Conservation (phyloP, 2,888 invertebrate genomes). For the Caenorhabditis sp. region DNA sequence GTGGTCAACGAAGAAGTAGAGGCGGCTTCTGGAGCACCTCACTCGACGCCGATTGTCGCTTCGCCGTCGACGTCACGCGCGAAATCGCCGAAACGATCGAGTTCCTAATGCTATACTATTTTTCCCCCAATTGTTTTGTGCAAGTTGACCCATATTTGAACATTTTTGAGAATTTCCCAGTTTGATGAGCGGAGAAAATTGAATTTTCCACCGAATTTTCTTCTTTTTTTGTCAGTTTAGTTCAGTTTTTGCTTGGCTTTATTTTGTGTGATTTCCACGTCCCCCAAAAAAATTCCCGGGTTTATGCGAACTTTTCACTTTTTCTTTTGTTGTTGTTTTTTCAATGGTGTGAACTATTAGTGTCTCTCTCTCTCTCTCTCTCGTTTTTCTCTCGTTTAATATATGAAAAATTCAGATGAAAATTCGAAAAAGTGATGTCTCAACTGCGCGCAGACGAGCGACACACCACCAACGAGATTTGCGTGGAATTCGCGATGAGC, state of each 20-base stretch:
- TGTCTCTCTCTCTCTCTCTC: background rate
- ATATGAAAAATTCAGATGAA: too few species aligned
- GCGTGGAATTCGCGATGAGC: too few species aligned
- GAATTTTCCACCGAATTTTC: too few species aligned
- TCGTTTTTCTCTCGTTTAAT: background rate
- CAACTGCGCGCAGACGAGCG: too few species aligned
- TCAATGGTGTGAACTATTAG: background rate
- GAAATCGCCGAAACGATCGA: conserved; percentile 6
- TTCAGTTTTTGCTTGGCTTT: conserved; percentile 11
- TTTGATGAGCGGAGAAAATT: too few species aligned
- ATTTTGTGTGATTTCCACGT: conserved; percentile 23
- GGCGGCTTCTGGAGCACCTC: conserved; percentile 11
- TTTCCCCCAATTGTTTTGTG: too few species aligned
- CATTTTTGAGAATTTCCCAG: too few species aligned
- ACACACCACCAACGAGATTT: too few species aligned
- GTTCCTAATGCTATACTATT: background rate
- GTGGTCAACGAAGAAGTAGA: conserved; percentile 35
- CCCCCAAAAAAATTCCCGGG: background rate
- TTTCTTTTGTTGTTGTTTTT: background rate
- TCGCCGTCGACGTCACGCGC: conserved; percentile 21
- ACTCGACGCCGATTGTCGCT: conserved; percentile 24
- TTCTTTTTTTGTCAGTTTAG: too few species aligned
- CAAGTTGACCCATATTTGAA: too few species aligned
- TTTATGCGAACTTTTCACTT: background rate
- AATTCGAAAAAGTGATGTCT: too few species aligned